Base-by-base conservation (phyloP, 2,888 invertebrate genomes). In the Philopedon plagiatum region DNA sequence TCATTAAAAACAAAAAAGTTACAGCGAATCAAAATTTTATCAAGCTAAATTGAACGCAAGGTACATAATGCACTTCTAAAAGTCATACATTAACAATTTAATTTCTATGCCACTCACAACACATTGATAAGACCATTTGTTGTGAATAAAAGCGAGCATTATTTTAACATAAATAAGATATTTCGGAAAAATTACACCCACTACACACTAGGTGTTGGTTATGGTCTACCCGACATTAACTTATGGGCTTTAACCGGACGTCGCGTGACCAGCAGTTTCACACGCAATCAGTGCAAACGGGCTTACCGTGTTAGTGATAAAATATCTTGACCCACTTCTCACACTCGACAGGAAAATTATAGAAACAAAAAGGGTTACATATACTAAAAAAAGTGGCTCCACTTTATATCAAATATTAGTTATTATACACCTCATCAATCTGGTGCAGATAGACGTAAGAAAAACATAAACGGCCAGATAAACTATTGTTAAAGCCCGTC, bases 321-420 rank as follows among this genome's bases (percentile, higher is more conserved):
- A 51, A 51, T 51, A 51, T 51, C 51, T 51, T 51, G 51, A 51
- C 51, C 51, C 51, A 51, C 51, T 51, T 51, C 15, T 26, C 21
- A 51, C 15, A 15, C 3, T 13, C 15, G 51, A 51, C 26, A 51
- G 51, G 2, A 51, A 51, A 51, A 29, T 51, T 46, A n/a, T 8
- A 3, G n/a, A 23, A 23, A 46, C 21, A 9, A n/a, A 46, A 23
- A 15, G 21, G 46, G n/a, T n/a, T n/a, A n/a, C n/a, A n/a, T n/a
- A n/a, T n/a, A n/a, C n/a, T n/a, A n/a, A n/a, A n/a, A n/a, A n/a
- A n/a, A n/a, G n/a, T n/a, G n/a, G n/a, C n/a, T n/a, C n/a, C n/a
- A n/a, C n/a, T n/a, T n/a, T n/a, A n/a, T n/a, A n/a, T n/a, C n/a
- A n/a, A n/a, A n/a, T n/a, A n/a, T n/a, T n/a, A n/a, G n/a, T n/a